These are phyloP conservation scores for Eciton burchellii DNA, from an alignment of 1,140 invertebrate genomes.

Conservation along the genomic window DNA sequence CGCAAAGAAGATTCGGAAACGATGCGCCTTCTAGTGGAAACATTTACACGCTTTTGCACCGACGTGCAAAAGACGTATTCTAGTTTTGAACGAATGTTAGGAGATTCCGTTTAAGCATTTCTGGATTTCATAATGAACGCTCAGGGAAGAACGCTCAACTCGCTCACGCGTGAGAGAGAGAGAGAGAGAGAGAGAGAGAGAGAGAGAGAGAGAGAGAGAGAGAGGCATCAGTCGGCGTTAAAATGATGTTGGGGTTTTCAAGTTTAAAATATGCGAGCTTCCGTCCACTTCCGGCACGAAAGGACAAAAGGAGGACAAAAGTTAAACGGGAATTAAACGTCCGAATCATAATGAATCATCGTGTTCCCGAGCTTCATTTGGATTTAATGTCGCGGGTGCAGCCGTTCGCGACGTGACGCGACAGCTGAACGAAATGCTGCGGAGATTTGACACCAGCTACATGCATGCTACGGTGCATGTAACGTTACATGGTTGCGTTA, in stretches of 20 bases:
- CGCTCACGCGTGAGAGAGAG: no score
- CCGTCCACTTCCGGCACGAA: background rate
- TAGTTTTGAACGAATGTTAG: slow-evolving; percentile 12
- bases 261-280: background rate
- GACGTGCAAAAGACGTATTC: background rate
- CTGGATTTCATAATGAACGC: background rate
- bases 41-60: background rate
- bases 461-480: no score
- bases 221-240: slow-evolving; percentile 27
- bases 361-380: no score
- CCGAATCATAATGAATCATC: background rate
- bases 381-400: background rate
- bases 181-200: no score
- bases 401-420: background rate
- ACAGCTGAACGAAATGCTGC: background rate
- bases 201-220: no score
- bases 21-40: background rate
- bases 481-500: background rate
- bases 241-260: background rate
- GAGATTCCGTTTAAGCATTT: slow-evolving; percentile 5
- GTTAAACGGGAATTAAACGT: background rate
- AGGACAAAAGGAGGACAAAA: background rate
- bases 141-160: slow-evolving; percentile 24
- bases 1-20: slow-evolving; percentile 18
- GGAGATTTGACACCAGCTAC: background rate